Base-by-base conservation (phyloP, 2,113 vertebrate species). In the Pungitius pungitius region DNA sequence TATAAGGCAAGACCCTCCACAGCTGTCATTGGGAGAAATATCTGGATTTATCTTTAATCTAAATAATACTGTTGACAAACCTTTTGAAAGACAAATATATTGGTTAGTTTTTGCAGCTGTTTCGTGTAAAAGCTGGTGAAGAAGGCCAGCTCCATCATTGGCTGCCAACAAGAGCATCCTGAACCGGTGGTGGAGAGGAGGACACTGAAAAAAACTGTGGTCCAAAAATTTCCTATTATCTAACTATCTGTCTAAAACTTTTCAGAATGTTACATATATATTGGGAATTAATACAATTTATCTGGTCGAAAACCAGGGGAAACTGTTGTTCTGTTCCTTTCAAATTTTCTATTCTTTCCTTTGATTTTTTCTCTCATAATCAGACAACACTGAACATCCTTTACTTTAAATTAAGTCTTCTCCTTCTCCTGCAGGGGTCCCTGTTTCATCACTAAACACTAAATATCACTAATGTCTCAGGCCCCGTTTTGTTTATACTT, bases 371-470 rank as follows among this genome's bases (percentile, higher is more conserved):
- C 10, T 52, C 26, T 61, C 9, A 30, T 39, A 24, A 3, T 39
- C 2, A 20, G n/a, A 68, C 6, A 27, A 14, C 10, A 0, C 18
- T 51, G 43, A 74, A 54, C 22, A 75, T 39, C 37, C 22, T 54
- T 30, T 64, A 6, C 51, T 56, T 54, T 35, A 8, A 20, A 27
- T 64, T 11, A 69, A 43, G 17, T 35, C 33, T 35, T 35, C 33
- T 35, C 33, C 8, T 20, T 56, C 2, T 54, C 85, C 88, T 39
- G 60, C 37, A 88, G 90, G 74, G 77, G 87, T 59, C 88, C 27
- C 73, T 85, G 75, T 85, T 86, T 67, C 10, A 83, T 81, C 33
- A 84, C 24, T 60, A 45, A 80, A 77, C 58, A 27, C 4, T 12
- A n/a, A n/a, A n/a, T n/a, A n/a, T n/a, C n/a, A n/a, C n/a, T n/a